Base-by-base conservation (phyloP, 2,797 vertebrate species). In the Anguilla obscura region DNA sequence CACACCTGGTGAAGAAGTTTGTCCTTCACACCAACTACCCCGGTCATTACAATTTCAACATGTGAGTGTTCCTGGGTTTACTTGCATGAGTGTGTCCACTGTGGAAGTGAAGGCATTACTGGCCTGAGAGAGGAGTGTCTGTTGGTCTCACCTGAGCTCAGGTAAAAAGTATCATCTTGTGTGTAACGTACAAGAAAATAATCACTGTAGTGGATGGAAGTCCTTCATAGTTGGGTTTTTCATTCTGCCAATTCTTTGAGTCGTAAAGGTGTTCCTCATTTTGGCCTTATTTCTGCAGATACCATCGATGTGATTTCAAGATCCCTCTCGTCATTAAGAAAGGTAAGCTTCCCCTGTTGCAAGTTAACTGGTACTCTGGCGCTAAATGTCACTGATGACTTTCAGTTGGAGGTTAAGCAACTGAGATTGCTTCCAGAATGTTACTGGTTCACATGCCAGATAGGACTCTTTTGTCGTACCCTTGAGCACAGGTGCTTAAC, bases 31-130 rank as follows among this genome's bases (percentile, higher is more conserved):
- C 99, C 89, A 99, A 99, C 95, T 99, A 95, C 86, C 99, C 99
- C 1, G 99, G 99, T 91, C 99, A 99, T 97, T 99, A 99, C 95
- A 99, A 99, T 95, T 99, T 99, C 89, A 99, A 99, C 91, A 99
- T 99, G 98, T 99, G 94, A 98, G 96, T 96, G 88, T 80, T 27
- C 60, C 2, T 66, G n/a, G 40, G 54, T 52, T 71, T 82, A 84
- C 86, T 66, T 48, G 18, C 21, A 12, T 50, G 18, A 45, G 18
- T 48, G 1, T 82, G 36, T 45, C 36, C 83, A 30, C 52, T 56
- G 30, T 24, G 14, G 27, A 12, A 6, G 4, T 66, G 10, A 16
- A 60, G 36, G 24, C 2, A 48, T 18, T 60, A 12, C 52, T 60
- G 5, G 71, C 71, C 30, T 36, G 12, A 79, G 33, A 36, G 33